Conservation (phyloP, 2,113 vertebrate species). For the Phasianus colchicus region DNA sequence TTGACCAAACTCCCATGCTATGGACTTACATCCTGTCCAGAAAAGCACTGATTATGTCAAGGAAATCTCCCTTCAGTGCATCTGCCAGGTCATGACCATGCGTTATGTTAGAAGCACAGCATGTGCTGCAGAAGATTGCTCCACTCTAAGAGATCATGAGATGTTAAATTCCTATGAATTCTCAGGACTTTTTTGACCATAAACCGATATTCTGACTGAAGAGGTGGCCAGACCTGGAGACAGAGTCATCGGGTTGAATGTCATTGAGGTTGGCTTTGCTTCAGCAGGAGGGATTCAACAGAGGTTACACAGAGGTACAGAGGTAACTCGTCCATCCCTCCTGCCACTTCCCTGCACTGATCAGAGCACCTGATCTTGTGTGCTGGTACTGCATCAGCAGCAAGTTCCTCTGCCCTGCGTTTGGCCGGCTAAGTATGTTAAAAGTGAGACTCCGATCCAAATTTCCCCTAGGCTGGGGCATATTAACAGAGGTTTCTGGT, state of each 20-base stretch:
- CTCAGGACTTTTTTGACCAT: slow-evolving; percentile 19
- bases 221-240: neutral
- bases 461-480: neutral
- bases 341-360: neutral
- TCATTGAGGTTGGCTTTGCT: neutral
- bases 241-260: neutral
- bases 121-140: neutral
- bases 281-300: neutral
- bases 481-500: neutral
- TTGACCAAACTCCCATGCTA: neutral
- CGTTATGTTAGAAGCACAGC: neutral
- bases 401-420: neutral
- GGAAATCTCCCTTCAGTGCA: neutral
- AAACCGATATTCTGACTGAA: neutral
- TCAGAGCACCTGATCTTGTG: neutral
- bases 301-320: neutral
- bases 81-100: neutral
- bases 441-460: neutral
- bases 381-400: neutral
- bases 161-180: neutral
- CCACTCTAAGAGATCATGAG: neutral
- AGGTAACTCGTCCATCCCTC: neutral
- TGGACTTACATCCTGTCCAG: neutral
- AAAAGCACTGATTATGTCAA: neutral
- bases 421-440: neutral